Evolutionary conservation across 1,140 invertebrate species (phyloP).

Genomic region (Chironomus tepperi): DNA sequence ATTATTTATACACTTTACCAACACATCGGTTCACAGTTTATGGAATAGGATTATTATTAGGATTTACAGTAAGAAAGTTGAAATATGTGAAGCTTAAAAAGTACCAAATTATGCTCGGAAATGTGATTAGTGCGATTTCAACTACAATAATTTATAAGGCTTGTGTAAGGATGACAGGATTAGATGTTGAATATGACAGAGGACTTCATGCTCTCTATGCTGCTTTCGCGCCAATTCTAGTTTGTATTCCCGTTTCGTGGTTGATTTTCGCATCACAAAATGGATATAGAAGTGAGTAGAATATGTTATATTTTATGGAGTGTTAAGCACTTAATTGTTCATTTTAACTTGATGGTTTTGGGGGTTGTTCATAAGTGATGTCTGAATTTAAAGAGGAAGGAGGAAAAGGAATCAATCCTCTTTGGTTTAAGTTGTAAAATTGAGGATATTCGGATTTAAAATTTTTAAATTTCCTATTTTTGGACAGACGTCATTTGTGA

Average conservation of each 20-base stretch:
- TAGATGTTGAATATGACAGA: slow-evolving; percentile 54
- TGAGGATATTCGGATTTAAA: no score
- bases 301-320: slow-evolving; percentile 9
- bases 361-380: no score
- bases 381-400: no score
- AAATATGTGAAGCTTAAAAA: slow-evolving; percentile 17
- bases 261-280: slow-evolving; percentile 52
- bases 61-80: slow-evolving; percentile 42
- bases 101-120: slow-evolving; percentile 46
- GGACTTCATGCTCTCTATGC: slow-evolving; percentile 57
- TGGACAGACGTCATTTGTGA: no score
- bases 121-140: slow-evolving; percentile 43
- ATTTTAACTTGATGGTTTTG: no score
- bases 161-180: slow-evolving; percentile 54
- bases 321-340: neutral
- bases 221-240: slow-evolving; percentile 62
- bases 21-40: slow-evolving; percentile 60
- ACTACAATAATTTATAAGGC: slow-evolving; percentile 48
- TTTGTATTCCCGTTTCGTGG: slow-evolving; percentile 59
- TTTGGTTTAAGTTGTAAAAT: no score
- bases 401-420: no score
- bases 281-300: slow-evolving; percentile 46
- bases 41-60: slow-evolving; percentile 54
- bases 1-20: slow-evolving; percentile 58
- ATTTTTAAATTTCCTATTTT: no score